phyloP scores from a whole-genome alignment of 2,113 vertebrate genomes.

The Campylomormyrus numenius region DNA sequence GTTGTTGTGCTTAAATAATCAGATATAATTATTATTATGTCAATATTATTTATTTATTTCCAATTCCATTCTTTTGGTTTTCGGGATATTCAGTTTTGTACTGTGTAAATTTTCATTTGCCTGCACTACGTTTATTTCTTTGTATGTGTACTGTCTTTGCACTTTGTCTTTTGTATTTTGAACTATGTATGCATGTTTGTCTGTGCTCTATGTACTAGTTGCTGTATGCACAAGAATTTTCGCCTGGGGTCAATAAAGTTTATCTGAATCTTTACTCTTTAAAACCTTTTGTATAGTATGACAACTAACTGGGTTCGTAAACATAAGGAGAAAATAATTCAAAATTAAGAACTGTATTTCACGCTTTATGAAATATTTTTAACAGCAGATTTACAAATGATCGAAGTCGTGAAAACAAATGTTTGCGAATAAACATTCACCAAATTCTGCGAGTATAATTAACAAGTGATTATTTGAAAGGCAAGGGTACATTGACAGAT shows the following conservation, averaged over 20 bases:
- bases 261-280: background rate
- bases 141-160: background rate
- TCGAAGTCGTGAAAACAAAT: background rate
- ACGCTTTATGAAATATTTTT: background rate
- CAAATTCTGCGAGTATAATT: background rate
- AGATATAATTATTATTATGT: background rate
- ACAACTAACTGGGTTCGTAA: background rate
- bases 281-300: background rate
- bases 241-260: background rate
- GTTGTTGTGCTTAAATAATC: background rate
- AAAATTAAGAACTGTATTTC: background rate
- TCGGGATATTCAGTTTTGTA: background rate
- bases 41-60: background rate
- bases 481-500: background rate
- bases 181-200: background rate
- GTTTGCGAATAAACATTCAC: background rate
- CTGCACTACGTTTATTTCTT: background rate
- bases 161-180: background rate
- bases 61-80: background rate
- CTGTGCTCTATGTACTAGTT: background rate
- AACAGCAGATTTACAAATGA: background rate
- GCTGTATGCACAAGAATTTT: background rate
- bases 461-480: background rate
- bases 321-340: background rate
- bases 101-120: background rate